These are phyloP conservation scores for Aelia acuminata DNA, from an alignment of 2,888 invertebrate genomes.

Conservation along the genomic window DNA sequence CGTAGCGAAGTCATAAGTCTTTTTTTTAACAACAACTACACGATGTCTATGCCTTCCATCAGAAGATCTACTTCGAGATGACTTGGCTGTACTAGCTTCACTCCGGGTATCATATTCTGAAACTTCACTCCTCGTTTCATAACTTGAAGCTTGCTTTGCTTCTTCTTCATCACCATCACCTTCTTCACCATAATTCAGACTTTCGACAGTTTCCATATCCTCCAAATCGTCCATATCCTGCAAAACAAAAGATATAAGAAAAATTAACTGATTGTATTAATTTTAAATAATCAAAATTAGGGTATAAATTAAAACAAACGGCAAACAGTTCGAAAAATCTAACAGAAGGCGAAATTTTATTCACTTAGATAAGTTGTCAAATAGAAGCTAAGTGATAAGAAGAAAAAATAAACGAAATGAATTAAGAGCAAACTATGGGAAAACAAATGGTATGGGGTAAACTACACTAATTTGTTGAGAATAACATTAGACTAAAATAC, in stretches of 20 bases:
- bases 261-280: neutral
- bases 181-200: constrained; percentile 55
- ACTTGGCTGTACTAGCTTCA: constrained; percentile 79
- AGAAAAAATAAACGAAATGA: neutral
- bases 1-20: constrained; percentile 86
- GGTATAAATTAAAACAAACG: neutral
- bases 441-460: neutral
- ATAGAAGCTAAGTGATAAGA: neutral
- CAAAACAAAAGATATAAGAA: neutral
- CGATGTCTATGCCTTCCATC: constrained; percentile 68
- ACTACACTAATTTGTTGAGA: neutral
- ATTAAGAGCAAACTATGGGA: neutral
- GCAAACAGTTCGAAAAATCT: neutral
- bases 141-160: constrained; percentile 1
- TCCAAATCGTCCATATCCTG: constrained; percentile 59
- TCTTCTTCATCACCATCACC: constrained; percentile 53
- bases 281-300: neutral
- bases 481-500: neutral
- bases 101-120: constrained; percentile 83
- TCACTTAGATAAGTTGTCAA: neutral
- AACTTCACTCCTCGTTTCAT: constrained; percentile 62
- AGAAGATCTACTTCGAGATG: constrained; percentile 56
- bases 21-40: constrained; percentile 66
- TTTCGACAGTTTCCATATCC: constrained; percentile 57
- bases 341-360: neutral